phyloP scores from a whole-genome alignment of 2,113 vertebrate genomes.

The Calyptomena viridis region DNA sequence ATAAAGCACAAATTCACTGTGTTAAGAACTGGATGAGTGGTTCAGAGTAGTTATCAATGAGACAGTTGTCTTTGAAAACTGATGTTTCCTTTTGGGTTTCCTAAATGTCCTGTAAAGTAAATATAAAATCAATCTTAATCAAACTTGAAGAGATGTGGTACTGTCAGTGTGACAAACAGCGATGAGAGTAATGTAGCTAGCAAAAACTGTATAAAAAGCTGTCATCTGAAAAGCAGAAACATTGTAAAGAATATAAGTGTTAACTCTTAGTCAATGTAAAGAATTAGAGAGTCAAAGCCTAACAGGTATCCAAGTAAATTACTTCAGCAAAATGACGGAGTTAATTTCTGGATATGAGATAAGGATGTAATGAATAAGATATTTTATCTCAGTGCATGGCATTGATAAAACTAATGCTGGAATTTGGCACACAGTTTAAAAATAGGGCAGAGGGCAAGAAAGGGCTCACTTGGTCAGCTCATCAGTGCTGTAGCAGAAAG shows the following conservation, averaged over 20 bases:
- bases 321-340: not conserved
- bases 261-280: not conserved
- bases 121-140: not conserved
- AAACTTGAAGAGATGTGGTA: not conserved
- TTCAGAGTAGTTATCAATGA: not conserved
- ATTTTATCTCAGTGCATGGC: not conserved
- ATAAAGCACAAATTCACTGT: not conserved
- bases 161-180: not conserved
- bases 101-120: not conserved
- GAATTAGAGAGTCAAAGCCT: not conserved
- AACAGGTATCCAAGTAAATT: not conserved
- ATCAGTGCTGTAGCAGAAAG: not conserved
- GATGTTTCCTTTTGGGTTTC: not conserved
- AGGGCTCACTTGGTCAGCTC: not conserved
- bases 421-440: not conserved
- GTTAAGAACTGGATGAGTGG: rapidly evolving
- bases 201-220: not conserved
- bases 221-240: not conserved
- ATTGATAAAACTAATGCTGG: not conserved
- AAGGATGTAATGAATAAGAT: not conserved
- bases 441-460: not conserved
- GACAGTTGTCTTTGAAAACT: not conserved
- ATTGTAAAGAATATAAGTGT: not conserved
- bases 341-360: not conserved
- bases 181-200: not conserved